Evolutionary conservation across 2,888 invertebrate genomes (phyloP).

Genomic region (Nephrocerus scutellatus): DNA sequence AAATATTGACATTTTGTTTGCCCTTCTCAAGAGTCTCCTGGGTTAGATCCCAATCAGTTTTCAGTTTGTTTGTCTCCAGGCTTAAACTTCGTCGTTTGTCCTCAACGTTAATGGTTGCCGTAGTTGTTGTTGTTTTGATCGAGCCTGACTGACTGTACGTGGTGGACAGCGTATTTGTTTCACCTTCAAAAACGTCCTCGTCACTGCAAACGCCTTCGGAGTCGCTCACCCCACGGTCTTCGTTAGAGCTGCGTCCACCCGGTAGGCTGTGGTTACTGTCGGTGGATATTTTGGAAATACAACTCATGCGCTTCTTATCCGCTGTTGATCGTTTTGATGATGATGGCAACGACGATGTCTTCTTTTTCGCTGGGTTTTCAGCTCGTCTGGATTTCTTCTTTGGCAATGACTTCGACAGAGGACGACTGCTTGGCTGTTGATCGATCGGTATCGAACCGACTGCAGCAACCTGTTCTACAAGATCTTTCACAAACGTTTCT

Average conservation of each 20-base stretch:
- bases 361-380: conserved; percentile 27
- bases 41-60: conserved; percentile 36
- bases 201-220: conserved; percentile 34
- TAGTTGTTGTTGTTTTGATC: conserved; percentile 14
- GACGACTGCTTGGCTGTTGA: conserved; percentile 26
- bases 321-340: conserved; percentile 19
- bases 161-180: conserved; percentile 16
- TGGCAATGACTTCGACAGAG: conserved; percentile 26
- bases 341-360: conserved; percentile 25
- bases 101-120: conserved; percentile 41
- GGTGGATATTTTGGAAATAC: conserved; percentile 46
- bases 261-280: conserved; percentile 41
- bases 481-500: conserved; percentile 54
- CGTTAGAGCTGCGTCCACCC: conserved; percentile 11
- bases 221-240: conserved; percentile 17
- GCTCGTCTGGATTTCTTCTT: conserved; percentile 24
- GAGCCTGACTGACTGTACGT: conserved; percentile 17
- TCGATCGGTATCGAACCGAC: conserved; percentile 8
- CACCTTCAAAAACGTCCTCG: conserved; percentile 32
- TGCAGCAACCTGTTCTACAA: conserved; percentile 52
- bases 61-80: conserved; percentile 31
- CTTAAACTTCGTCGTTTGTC: conserved; percentile 39
- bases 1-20: conserved; percentile 46
- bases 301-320: conserved; percentile 44
- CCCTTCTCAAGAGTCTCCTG: conserved; percentile 45